Evolutionary conservation across 2,113 vertebrate genomes (phyloP).

Genomic region (Anthoscopus minutus): DNA sequence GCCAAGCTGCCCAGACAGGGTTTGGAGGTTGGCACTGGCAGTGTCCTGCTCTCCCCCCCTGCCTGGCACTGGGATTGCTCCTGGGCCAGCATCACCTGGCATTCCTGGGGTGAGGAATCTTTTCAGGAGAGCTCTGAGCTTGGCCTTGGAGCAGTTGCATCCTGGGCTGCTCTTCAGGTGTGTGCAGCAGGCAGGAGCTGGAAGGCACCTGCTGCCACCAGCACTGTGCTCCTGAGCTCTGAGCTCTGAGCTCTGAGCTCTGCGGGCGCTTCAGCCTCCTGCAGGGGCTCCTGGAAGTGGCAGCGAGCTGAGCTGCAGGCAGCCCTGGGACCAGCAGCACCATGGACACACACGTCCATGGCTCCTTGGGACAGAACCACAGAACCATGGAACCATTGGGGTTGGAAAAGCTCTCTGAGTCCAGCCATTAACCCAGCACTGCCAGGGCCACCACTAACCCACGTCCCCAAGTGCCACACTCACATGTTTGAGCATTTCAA

Average conservation of each 20-base stretch:
- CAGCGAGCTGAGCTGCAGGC: neutral
- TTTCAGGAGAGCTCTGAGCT: neutral
- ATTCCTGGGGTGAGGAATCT: neutral
- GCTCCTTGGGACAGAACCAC: neutral
- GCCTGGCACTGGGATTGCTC: neutral
- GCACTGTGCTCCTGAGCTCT: neutral
- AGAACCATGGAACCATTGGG: neutral
- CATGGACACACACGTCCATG: fast-evolving
- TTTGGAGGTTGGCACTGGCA: neutral
- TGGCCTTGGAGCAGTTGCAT: neutral
- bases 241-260: fast-evolving
- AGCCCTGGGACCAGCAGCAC: neutral
- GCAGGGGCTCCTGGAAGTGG: neutral
- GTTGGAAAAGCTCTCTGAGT: neutral
- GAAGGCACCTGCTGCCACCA: neutral
- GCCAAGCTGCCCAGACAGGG: neutral
- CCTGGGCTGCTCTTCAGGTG: neutral
- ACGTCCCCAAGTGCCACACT: neutral
- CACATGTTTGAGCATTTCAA: neutral
- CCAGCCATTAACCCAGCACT: neutral
- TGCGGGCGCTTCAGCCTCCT: too few species aligned
- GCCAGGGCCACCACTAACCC: neutral
- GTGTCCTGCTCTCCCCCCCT: fast-evolving
- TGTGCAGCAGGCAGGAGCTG: neutral
- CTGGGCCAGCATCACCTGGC: neutral